Evolutionary conservation across 2,888 invertebrate species (phyloP), one percentile per base, ranked within the genome.

Genomic region (Parnassius mnemosyne): DNA sequence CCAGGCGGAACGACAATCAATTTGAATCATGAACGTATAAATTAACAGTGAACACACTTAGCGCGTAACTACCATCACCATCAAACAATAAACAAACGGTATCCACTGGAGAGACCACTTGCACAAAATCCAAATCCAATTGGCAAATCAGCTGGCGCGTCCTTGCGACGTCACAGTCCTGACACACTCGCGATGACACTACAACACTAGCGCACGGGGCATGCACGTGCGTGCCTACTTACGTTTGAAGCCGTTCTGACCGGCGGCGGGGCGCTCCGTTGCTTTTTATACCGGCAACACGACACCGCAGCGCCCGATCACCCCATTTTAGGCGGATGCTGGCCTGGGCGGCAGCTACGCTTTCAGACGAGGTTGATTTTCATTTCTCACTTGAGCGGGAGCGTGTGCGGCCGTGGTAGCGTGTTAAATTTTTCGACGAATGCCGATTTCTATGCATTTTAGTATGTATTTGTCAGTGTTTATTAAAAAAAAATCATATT

Each of bases 211-310:
- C 77, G 73, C 70, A 77, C 72, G 77, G 71, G 73, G 70, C 65
- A 55, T 63, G 62, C 63, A 76, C 88, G 83, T 85, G 83, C 85
- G 87, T 74, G 82, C 80, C 74, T 84, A 97, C 97, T 97, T 96
- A 97, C 97, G 96, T 96, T 97, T 95, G 96, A 96, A 97, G 97
- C 97, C 96, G 97, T 96, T 97, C 97, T 97, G 97, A 95, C 95
- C 95, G 94, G 94, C 93, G 93, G 93, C 93, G 93, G 93, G 93
- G 93, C 92, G 92, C 90, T 85, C 85, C 85, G 90, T 90, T 93
- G 92, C 93, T 93, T 95, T 95, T 95, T 95, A 95, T 95, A 95
- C 95, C 89, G 93, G 95, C 94, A 95, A 95, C 93, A 94, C 94
- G 95, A 95, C 94, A 94, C 95, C 92, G 80, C 76, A 78, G 80